Evolutionary conservation across 2,113 vertebrate species (phyloP).

Genomic region (Hyperopisus bebe): DNA sequence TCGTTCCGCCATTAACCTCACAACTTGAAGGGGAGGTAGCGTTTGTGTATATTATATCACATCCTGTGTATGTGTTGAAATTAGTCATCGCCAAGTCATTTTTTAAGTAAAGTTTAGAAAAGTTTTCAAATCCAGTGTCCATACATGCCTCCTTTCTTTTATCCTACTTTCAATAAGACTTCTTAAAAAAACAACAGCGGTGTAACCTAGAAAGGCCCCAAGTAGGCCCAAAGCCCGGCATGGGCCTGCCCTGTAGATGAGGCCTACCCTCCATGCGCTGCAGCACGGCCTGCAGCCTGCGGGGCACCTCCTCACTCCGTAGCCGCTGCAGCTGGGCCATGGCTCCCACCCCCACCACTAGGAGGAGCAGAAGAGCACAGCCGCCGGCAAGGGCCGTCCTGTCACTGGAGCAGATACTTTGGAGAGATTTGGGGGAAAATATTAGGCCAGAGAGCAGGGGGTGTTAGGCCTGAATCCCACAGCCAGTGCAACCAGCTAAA

Average conservation of each 20-base stretch:
- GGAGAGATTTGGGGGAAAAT: background rate
- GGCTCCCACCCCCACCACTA: constrained; percentile 25
- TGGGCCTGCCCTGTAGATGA: background rate
- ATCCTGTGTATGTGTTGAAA: background rate
- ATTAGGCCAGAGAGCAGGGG: background rate
- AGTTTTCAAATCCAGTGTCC: background rate
- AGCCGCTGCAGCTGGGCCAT: constrained; percentile 29
- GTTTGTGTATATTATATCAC: background rate
- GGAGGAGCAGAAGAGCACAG: constrained; percentile 28
- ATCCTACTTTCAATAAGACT: background rate
- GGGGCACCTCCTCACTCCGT: constrained; percentile 27
- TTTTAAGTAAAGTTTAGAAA: background rate
- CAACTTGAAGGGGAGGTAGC: background rate
- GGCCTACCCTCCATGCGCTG: constrained; percentile 24
- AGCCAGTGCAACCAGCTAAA: background rate
- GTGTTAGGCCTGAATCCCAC: background rate
- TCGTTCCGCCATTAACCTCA: background rate
- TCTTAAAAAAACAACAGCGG: background rate
- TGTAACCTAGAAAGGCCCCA: background rate
- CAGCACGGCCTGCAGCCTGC: constrained; percentile 26
- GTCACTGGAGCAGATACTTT: constrained; percentile 23
- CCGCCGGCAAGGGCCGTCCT: constrained; percentile 17
- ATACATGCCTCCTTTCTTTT: background rate
- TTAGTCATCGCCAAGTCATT: background rate
- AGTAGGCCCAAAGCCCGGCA: background rate